Conservation (phyloP, 2,888 invertebrate genomes). For the Morpho achilles region DNA sequence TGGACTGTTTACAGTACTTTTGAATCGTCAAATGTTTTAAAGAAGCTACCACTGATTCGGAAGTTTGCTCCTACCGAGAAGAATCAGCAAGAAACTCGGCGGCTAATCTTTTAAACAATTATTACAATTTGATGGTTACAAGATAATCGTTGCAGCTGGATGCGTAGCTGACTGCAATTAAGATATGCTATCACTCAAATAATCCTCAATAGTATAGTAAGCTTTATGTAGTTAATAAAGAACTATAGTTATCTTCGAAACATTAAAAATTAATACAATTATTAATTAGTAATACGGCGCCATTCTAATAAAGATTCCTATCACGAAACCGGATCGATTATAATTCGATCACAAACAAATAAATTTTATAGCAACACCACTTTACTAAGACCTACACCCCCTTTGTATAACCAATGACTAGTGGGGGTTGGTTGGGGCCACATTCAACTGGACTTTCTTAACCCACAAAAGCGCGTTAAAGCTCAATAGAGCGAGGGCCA, state of each 20-base stretch:
- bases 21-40: too few species aligned
- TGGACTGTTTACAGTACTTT: too few species aligned
- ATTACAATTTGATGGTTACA: too few species aligned
- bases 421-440: constrained; percentile 31
- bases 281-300: constrained; percentile 27
- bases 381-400: constrained; percentile 15
- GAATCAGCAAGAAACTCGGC: too few species aligned
- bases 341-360: constrained; percentile 69
- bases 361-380: constrained; percentile 46
- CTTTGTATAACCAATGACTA: constrained; percentile 34
- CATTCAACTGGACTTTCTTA: constrained; percentile 50
- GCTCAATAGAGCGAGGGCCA: constrained; percentile 58
- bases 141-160: too few species aligned
- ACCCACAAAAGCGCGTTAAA: constrained; percentile 72
- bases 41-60: too few species aligned
- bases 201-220: too few species aligned
- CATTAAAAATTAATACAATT: constrained; percentile 20
- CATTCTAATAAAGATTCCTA: constrained; percentile 42
- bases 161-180: too few species aligned
- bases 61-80: too few species aligned
- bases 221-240: too few species aligned
- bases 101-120: too few species aligned
- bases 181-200: too few species aligned
- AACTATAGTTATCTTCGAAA: not conserved
- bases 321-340: constrained; percentile 60